Evolutionary conservation across 2,113 vertebrate genomes (phyloP).

Genomic region (Protomyctophum bolini): DNA sequence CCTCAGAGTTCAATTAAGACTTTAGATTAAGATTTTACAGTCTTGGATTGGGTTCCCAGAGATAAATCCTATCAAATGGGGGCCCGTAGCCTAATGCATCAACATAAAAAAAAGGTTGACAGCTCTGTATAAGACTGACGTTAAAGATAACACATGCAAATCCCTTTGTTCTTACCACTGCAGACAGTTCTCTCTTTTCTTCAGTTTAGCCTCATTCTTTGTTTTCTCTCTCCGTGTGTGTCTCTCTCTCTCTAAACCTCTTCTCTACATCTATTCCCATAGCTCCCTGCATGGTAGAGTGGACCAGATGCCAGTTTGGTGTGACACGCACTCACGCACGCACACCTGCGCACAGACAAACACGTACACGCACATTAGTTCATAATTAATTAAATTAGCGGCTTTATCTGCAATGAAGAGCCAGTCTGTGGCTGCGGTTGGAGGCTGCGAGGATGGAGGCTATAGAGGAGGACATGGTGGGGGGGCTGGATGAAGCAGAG

Average conservation of each 20-base stretch:
- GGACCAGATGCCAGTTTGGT: slow-evolving; percentile 92
- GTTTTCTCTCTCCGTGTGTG: slow-evolving; percentile 3
- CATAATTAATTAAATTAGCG: slow-evolving; percentile 98
- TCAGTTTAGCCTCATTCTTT: neutral
- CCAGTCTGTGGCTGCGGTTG: slow-evolving; percentile 53
- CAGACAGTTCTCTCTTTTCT: too few relatives aligned
- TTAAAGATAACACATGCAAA: too few relatives aligned
- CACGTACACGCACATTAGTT: slow-evolving; percentile 85
- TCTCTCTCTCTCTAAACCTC: neutral
- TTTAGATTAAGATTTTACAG: too few relatives aligned
- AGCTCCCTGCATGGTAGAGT: slow-evolving; percentile 42
- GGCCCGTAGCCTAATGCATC: too few relatives aligned
- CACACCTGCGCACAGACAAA: slow-evolving; percentile 24
- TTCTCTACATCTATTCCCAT: slow-evolving; percentile 27
- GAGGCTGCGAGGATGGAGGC: slow-evolving; percentile 40
- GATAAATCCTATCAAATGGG: too few relatives aligned
- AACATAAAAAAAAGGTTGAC: too few relatives aligned
- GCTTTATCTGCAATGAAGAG: slow-evolving; percentile 92
- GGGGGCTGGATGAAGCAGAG: neutral
- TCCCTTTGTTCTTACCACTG: neutral
- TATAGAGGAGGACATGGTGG: too few relatives aligned
- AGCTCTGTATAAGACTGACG: too few relatives aligned
- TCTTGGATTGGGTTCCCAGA: too few relatives aligned
- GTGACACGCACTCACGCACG: slow-evolving; percentile 87
- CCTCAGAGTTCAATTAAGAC: too few relatives aligned